Percentiles rank a stretch among this genome's conserved stretches.
Evolutionary conservation across 2,113 vertebrate genomes (phyloP).

Genomic region (Pluvialis apricaria): DNA sequence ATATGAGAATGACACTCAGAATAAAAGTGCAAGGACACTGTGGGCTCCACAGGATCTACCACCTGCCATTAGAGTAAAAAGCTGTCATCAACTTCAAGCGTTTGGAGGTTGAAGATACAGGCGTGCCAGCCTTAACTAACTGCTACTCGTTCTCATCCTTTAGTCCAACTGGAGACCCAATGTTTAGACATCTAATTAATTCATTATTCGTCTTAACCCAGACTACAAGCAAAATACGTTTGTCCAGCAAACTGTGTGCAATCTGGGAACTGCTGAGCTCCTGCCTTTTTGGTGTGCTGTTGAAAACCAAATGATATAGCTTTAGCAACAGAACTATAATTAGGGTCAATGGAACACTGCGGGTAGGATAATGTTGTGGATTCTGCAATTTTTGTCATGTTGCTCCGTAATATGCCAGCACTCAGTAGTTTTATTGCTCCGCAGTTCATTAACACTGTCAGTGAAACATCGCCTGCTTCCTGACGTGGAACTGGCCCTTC

Average conservation of each 20-base stretch:
- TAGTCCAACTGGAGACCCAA: neutral
- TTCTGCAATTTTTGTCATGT: slow-evolving; percentile 40
- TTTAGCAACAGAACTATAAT: slow-evolving; percentile 56
- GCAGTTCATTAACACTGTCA: neutral
- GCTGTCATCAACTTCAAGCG: neutral
- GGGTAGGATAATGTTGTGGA: slow-evolving; percentile 18
- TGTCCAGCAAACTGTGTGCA: slow-evolving; percentile 36
- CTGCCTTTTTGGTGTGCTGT: slow-evolving; percentile 37
- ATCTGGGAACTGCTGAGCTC: slow-evolving; percentile 27
- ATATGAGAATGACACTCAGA: neutral
- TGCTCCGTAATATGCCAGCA: slow-evolving; percentile 2
- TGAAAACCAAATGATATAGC: slow-evolving; percentile 49
- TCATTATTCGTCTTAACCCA: neutral
- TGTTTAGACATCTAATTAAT: neutral
- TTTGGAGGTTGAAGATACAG: neutral
- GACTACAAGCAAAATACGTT: neutral
- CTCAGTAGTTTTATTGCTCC: neutral
- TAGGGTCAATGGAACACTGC: slow-evolving; percentile 37
- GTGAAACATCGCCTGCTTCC: neutral
- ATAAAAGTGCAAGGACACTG: neutral
- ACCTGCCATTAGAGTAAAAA: neutral
- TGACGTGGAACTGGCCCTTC: neutral
- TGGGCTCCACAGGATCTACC: neutral
- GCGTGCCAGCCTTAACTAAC: neutral
- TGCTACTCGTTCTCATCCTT: neutral